These are phyloP conservation scores for Psettodes erumei DNA, from an alignment of 2,113 vertebrate genomes.

Conservation along the genomic window DNA sequence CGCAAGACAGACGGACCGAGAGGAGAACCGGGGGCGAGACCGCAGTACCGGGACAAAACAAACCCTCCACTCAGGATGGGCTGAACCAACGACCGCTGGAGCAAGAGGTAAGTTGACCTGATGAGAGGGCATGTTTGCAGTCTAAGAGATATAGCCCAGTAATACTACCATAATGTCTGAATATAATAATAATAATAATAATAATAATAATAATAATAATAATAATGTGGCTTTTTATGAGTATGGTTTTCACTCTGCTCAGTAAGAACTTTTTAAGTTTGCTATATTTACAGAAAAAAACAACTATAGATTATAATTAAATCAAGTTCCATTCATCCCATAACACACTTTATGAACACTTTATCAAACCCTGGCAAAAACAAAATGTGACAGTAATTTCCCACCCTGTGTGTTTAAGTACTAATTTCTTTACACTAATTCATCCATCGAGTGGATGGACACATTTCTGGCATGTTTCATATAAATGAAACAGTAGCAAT, in stretches of 20 bases:
- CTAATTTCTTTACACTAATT: not conserved
- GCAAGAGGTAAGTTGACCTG: constrained; percentile 40
- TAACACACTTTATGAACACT: not conserved
- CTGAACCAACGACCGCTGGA: constrained; percentile 4
- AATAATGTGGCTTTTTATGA: not conserved
- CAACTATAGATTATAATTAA: not conserved
- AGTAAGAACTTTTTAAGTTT: not conserved
- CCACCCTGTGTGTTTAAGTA: not conserved
- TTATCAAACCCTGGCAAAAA: not conserved
- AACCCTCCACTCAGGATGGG: constrained; percentile 24
- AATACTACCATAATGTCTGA: not conserved
- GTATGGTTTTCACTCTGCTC: not conserved
- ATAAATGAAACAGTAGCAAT: not conserved
- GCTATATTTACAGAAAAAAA: not conserved
- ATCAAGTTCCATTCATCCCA: not conserved
- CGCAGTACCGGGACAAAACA: constrained; percentile 38
- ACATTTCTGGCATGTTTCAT: not conserved
- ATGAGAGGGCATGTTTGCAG: not conserved
- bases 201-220: not conserved
- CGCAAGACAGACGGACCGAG: constrained; percentile 30
- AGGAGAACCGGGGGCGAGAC: too few species aligned
- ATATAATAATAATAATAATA: constrained; percentile 3
- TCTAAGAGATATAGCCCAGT: not conserved
- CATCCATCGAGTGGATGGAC: not conserved
- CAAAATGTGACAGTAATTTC: not conserved